Conservation (phyloP, 1,140 invertebrate genomes). For the Bombus sylvicola region DNA sequence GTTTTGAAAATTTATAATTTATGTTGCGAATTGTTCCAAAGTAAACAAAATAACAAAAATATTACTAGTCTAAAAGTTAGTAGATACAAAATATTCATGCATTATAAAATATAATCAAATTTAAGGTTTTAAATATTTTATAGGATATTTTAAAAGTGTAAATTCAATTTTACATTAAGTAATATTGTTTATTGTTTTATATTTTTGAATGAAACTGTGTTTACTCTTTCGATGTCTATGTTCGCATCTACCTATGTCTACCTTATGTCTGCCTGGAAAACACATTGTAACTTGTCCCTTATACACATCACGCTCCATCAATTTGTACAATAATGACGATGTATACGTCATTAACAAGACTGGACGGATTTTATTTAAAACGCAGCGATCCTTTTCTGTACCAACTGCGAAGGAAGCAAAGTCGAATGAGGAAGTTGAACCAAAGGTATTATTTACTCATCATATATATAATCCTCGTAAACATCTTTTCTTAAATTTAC, state of each 20-base stretch:
- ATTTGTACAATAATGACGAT: constrained; percentile 44
- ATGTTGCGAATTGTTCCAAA: not conserved
- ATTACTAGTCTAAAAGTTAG: not conserved
- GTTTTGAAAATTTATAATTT: not conserved
- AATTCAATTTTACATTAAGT: constrained; percentile 19
- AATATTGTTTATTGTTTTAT: constrained; percentile 42
- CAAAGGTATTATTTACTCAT: constrained; percentile 69
- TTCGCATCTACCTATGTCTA: constrained; percentile 67
- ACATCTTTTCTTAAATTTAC: not conserved
- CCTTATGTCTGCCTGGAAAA: constrained; percentile 58
- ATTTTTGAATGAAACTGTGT: constrained; percentile 55
- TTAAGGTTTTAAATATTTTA: not conserved
- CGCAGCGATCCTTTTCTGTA: constrained; percentile 95
- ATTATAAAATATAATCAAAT: not conserved
- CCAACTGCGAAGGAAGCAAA: constrained; percentile 91
- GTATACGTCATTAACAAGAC: constrained; percentile 76
- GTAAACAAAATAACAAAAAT: not conserved
- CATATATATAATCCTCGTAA: not conserved
- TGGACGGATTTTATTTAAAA: constrained; percentile 93
- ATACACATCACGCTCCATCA: constrained; percentile 57
- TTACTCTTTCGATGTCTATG: constrained; percentile 64
- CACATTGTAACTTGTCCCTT: constrained; percentile 64
- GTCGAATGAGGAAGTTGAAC: constrained; percentile 69
- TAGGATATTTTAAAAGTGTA: not conserved
- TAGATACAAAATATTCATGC: not conserved